A percentile compares a stretch with the other conserved stretches of the same genome.
These are phyloP conservation scores for Pseudochirops cupreus DNA, from an alignment of 2,797 vertebrate genomes.

Conservation along the genomic window DNA sequence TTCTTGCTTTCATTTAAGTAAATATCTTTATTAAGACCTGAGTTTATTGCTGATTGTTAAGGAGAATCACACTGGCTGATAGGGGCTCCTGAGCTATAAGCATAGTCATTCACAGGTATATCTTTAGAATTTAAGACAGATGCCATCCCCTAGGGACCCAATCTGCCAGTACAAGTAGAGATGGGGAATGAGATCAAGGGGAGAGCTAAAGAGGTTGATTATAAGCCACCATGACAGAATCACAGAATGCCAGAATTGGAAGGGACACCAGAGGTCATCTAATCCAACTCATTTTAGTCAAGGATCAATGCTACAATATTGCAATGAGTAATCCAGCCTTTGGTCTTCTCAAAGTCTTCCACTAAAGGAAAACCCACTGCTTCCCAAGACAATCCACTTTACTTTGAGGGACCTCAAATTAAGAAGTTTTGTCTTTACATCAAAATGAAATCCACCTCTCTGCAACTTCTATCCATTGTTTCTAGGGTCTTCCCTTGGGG, in stretches of 20 bases:
- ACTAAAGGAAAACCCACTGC: neutral
- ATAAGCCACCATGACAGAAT: neutral
- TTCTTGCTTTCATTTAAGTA: neutral
- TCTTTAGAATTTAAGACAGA: neutral
- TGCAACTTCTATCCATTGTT: neutral
- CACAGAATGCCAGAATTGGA: neutral
- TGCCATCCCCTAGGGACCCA: neutral
- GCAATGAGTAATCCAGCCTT: neutral
- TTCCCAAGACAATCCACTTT: neutral
- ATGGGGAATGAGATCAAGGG: neutral
- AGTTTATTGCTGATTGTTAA: neutral
- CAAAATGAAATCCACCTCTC: neutral
- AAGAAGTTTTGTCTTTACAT: neutral
- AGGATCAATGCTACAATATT: neutral
- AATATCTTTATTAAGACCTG: neutral
- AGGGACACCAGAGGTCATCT: neutral
- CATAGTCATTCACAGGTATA: neutral
- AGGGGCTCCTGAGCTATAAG: neutral
- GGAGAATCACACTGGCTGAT: neutral
- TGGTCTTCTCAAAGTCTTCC: neutral
- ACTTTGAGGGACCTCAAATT: neutral
- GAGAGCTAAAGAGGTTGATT: neutral
- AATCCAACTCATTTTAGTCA: neutral
- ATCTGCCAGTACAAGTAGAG: too few relatives aligned
- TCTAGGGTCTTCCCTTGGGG: neutral